A percentile compares a stretch with the other conserved stretches of the same genome.
These are phyloP conservation scores for Agrochola macilenta DNA, from an alignment of 2,888 invertebrate species.

Conservation along the genomic window DNA sequence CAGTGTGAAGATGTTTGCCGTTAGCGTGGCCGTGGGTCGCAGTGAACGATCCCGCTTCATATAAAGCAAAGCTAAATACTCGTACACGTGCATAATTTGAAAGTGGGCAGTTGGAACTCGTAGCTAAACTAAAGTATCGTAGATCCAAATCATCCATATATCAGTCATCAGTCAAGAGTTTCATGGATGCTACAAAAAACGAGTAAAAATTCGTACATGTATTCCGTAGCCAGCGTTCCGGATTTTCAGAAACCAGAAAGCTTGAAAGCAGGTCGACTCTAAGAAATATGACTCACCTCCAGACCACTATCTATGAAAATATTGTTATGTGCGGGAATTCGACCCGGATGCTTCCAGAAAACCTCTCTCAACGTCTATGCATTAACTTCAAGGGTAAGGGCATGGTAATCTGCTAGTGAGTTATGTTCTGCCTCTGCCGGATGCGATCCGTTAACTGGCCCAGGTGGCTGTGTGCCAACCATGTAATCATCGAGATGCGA, in stretches of 20 bases:
- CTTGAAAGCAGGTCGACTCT: neutral
- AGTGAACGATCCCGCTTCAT: neutral
- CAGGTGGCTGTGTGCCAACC: conserved; percentile 37
- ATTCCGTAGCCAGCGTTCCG: neutral
- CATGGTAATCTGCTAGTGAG: neutral
- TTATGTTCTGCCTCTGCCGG: conserved; percentile 18
- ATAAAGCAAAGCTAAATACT: neutral
- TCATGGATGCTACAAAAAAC: neutral
- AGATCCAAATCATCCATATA: neutral
- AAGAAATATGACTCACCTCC: neutral
- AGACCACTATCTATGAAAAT: neutral
- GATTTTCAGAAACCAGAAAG: neutral
- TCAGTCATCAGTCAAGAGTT: neutral
- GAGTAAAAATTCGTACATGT: neutral
- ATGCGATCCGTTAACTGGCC: conserved; percentile 35
- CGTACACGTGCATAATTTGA: neutral
- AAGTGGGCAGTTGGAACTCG: neutral
- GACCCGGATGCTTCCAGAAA: conserved; percentile 7
- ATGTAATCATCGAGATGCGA: neutral
- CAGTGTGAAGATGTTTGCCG: neutral
- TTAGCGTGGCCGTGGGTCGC: neutral
- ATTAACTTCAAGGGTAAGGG: conserved; percentile 12
- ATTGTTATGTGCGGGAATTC: neutral
- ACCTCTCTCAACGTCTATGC: neutral
- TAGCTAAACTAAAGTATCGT: neutral